A percentile compares a stretch with the other conserved stretches of the same genome.
phyloP scores from a whole-genome alignment of 2,797 vertebrate species.

The Trematomus bernacchii region DNA sequence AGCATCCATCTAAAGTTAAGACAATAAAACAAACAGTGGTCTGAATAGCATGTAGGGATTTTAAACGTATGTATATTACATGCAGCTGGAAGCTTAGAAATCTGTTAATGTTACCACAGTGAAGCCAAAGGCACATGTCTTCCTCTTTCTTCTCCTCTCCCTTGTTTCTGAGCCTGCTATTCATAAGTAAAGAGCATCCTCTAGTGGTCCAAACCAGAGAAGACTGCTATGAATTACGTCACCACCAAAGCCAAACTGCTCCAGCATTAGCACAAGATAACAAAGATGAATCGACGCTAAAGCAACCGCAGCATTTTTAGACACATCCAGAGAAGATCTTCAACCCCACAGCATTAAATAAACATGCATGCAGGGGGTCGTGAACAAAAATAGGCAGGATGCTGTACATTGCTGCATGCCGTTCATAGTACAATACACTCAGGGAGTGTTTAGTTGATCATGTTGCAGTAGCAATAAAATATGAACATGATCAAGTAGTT shows the following conservation, averaged over 20 bases:
- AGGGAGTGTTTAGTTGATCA: slow-evolving; percentile 12
- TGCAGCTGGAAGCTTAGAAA: not conserved
- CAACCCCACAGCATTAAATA: not conserved
- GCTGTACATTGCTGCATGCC: not conserved
- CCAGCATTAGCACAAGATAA: slow-evolving; percentile 13
- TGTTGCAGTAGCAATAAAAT: slow-evolving; percentile 30
- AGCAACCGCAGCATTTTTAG: not conserved
- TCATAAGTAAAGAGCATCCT: slow-evolving; percentile 57
- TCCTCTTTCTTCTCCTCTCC: not conserved
- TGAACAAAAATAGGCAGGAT: not conserved
- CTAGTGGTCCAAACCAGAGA: slow-evolving; percentile 64
- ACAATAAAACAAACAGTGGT: not conserved
- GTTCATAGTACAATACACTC: not conserved
- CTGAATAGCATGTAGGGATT: not conserved
- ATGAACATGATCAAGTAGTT: not conserved
- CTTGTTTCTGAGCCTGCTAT: slow-evolving; percentile 5
- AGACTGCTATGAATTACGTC: slow-evolving; percentile 66
- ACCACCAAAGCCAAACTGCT: slow-evolving; percentile 37
- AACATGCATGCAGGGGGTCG: not conserved
- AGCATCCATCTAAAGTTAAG: not conserved
- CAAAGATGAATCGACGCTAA: not conserved
- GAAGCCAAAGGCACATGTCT: not conserved
- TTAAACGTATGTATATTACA: not conserved
- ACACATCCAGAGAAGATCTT: not conserved
- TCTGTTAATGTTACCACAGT: slow-evolving; percentile 1